Percentiles rank a stretch among this genome's conserved stretches.
phyloP scores from a whole-genome alignment of 2,113 vertebrate genomes.

The Equus przewalskii region DNA sequence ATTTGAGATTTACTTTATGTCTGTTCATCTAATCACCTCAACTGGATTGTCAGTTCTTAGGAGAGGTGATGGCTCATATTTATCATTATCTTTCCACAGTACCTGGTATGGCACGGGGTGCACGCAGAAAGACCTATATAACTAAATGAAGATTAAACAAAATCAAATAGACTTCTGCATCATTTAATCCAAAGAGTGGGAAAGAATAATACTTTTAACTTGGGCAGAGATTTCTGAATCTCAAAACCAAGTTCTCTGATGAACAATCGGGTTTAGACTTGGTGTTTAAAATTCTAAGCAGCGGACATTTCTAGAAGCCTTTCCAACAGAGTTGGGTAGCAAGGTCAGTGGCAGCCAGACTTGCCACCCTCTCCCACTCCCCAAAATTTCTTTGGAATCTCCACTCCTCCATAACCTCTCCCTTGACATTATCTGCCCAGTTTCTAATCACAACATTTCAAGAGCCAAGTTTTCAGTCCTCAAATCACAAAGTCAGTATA shows the following conservation, averaged over 20 bases:
- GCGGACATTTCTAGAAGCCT: background rate
- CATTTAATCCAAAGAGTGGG: background rate
- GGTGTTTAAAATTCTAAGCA: background rate
- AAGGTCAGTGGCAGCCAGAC: background rate
- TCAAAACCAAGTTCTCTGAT: background rate
- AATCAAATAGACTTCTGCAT: background rate
- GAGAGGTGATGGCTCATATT: background rate
- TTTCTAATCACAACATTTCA: background rate
- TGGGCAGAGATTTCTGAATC: background rate
- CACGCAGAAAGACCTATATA: background rate
- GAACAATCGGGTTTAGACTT: background rate
- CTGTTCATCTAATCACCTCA: background rate
- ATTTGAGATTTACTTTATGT: background rate
- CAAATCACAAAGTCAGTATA: constrained; percentile 22
- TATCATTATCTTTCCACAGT: background rate
- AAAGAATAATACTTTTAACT: constrained; percentile 16
- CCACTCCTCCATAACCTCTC: background rate
- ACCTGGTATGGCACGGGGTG: background rate
- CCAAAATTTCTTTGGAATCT: background rate
- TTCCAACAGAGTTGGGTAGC: background rate
- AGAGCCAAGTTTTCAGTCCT: constrained; percentile 3
- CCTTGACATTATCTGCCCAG: background rate
- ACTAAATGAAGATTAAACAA: background rate
- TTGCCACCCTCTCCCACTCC: background rate
- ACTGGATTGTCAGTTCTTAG: background rate